These are phyloP conservation scores for Danio choprae DNA, from an alignment of 2,797 vertebrate species.

Conservation along the genomic window DNA sequence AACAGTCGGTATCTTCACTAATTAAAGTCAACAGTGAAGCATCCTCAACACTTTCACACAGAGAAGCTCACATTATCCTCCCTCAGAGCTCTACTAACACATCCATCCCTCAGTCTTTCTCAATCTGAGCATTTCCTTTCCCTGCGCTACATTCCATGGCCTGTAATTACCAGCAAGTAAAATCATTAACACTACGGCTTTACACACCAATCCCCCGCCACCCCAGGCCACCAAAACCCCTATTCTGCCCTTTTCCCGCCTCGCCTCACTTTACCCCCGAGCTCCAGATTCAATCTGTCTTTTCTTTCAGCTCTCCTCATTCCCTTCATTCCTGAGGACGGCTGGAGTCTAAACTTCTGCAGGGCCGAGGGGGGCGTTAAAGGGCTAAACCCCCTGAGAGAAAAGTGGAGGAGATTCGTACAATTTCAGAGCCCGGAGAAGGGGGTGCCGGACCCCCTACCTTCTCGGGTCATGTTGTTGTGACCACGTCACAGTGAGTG, in stretches of 20 bases:
- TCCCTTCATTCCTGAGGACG: slow-evolving; percentile 56
- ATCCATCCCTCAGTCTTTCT: not conserved
- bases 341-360: slow-evolving; percentile 54
- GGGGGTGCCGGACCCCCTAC: slow-evolving; percentile 42
- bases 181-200: slow-evolving; percentile 56
- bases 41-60: not conserved
- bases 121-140: slow-evolving; percentile 15
- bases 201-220: slow-evolving; percentile 16
- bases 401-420: slow-evolving; percentile 50
- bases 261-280: slow-evolving; percentile 1
- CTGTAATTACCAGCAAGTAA: slow-evolving; percentile 49
- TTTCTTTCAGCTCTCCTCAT: slow-evolving; percentile 49
- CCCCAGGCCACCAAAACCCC: slow-evolving; percentile 37
- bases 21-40: not conserved
- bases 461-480: slow-evolving; percentile 56
- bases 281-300: not conserved
- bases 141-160: not conserved
- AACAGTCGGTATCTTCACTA: not conserved
- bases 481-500: slow-evolving; percentile 45
- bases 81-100: not conserved
- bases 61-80: not conserved
- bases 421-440: slow-evolving; percentile 11
- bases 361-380: slow-evolving; percentile 26
- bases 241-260: not conserved
- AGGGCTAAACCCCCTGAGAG: slow-evolving; percentile 48